A percentile compares a stretch with the other conserved stretches of the same genome.
These are phyloP conservation scores for Tympanoctomys barrerae DNA, from an alignment of 2,797 vertebrate species.

Conservation along the genomic window DNA sequence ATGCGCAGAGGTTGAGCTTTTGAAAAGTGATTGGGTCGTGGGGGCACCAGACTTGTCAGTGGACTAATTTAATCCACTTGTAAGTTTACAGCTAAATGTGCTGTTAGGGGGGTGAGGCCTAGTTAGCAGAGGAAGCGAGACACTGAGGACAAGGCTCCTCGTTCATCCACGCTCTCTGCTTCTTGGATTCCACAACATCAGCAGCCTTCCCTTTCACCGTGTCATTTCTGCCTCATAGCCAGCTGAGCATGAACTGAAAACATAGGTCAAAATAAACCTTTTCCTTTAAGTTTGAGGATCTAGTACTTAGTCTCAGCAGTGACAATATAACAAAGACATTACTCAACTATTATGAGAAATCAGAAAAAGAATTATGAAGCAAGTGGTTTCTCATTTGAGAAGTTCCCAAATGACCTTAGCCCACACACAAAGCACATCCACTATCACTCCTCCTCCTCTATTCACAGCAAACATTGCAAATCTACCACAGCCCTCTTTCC, in stretches of 20 bases:
- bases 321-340: background rate
- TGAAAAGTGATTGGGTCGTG: background rate
- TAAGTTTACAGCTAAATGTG: background rate
- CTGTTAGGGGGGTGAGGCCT: background rate
- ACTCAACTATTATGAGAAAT: background rate
- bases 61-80: background rate
- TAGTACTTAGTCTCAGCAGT: background rate
- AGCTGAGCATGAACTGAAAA: background rate
- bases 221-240: background rate
- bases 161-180: background rate
- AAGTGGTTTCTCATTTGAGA: background rate
- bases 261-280: background rate
- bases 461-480: background rate
- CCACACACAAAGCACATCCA: background rate
- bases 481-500: background rate
- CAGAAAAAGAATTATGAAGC: conserved; percentile 15
- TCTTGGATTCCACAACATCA: background rate
- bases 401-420: conserved; percentile 2
- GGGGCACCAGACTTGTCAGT: background rate
- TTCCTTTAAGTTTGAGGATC: background rate
- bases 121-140: background rate
- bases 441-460: background rate
- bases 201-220: background rate
- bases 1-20: background rate
- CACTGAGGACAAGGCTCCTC: background rate